Conservation (phyloP, 2,888 invertebrate genomes). For the Anoncus sp. region DNA sequence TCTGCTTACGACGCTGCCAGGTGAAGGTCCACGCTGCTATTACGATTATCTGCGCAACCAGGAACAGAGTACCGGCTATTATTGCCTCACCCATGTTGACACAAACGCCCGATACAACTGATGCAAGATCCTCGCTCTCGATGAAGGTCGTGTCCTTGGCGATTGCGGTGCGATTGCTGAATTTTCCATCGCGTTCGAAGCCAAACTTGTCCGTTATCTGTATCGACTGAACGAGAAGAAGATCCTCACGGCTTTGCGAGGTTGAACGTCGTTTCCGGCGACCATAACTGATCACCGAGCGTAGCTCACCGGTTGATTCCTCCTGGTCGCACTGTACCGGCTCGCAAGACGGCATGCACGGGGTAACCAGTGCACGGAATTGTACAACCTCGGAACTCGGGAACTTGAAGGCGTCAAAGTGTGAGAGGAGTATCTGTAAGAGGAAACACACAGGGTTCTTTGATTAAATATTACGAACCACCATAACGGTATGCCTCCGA, state of each 20-base stretch:
- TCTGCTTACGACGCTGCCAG: conserved; percentile 90
- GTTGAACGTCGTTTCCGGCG: conserved; percentile 88
- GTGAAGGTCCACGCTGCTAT: conserved; percentile 95
- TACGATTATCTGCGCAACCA: conserved; percentile 94
- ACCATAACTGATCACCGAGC: conserved; percentile 93
- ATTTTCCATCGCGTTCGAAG: conserved; percentile 87
- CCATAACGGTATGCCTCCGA: too few relatives aligned
- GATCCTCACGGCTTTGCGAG: conserved; percentile 89
- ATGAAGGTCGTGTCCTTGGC: conserved; percentile 90
- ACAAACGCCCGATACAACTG: conserved; percentile 85
- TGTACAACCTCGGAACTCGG: conserved; percentile 97
- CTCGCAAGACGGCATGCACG: conserved; percentile 96
- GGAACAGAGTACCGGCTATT: conserved; percentile 93
- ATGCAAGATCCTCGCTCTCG: conserved; percentile 85
- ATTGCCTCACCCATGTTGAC: conserved; percentile 92
- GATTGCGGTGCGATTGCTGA: conserved; percentile 72
- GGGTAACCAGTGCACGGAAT: conserved; percentile 97
- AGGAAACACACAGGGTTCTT: conserved; percentile 11
- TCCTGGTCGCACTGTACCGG: conserved; percentile 95
- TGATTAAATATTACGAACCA: too few relatives aligned
- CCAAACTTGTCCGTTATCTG: conserved; percentile 97
- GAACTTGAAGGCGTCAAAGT: conserved; percentile 98
- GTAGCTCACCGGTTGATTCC: conserved; percentile 92
- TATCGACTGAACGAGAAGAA: conserved; percentile 95
- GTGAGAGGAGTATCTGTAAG: conserved; percentile 91